Evolutionary conservation across 1,140 invertebrate species (phyloP), one percentile per base, ranked within the genome.

Genomic region (Oppia nitens): DNA sequence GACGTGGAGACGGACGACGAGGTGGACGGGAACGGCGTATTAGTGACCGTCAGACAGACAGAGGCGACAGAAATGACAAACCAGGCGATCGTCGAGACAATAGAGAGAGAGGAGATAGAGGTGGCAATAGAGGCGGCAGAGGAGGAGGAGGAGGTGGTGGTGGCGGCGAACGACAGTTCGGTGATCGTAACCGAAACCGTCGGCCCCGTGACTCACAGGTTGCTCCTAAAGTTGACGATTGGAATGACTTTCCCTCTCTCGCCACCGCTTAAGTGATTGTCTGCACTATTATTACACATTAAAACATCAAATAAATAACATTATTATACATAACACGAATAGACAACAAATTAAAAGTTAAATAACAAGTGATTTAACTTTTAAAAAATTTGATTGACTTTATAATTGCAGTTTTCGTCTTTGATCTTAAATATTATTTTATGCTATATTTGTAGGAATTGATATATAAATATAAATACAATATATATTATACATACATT

Each of bases 171-270:
- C 68, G 69, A 17, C 66, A 66, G 2, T 67, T 70, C 52, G 69
- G 67, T 11, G 68, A 67, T 62, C 69, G 67, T 25, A 4, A 4
- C 28, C 21, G 49, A 9, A 40, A 6, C 6, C 32, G 32, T 17
- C 27, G 27, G 3, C 26, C 27, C 24, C 12, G 27, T 11, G 51
- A 26, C 26, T n/a, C 17, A 12, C 78, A 80, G 63, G 74, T 81
- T 62, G 88, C 88, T 68, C 91, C 91, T 23, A 91, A 90, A 72
- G 87, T 95, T 53, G 87, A 93, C 71, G 89, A 95, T 74, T 89
- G 89, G 75, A 83, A 85, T 69, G 89, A 92, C 75, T 94, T 95
- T 74, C 91, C 91, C 62, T 88, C 86, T 66, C 77, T 92, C 69
- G 83, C 84, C 71, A 61, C 66, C 23, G 64, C 63, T 40, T 40